Evolutionary conservation across 2,888 invertebrate genomes (phyloP).

Genomic region (Ferrisia virgata): DNA sequence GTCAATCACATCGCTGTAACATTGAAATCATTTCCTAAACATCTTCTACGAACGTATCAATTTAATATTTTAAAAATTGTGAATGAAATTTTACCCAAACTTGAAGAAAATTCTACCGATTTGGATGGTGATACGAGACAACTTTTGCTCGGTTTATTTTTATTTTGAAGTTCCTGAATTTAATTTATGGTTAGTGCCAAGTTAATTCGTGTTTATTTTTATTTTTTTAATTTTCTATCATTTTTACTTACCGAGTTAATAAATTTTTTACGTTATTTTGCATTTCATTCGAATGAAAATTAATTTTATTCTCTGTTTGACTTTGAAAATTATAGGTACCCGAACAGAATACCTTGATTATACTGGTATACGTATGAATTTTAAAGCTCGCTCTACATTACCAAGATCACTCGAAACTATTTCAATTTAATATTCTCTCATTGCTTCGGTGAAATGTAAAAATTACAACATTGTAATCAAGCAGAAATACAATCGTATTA

Average conservation of each 20-base stretch:
- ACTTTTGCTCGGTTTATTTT: neutral
- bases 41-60: neutral
- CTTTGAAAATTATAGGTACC: too few relatives aligned
- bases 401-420: too few relatives aligned
- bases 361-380: too few relatives aligned
- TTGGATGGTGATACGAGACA: neutral
- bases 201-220: neutral
- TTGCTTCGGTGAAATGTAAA: too few relatives aligned
- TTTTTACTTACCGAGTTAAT: neutral
- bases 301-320: too few relatives aligned
- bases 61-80: neutral
- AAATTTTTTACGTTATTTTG: neutral
- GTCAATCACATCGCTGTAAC: neutral
- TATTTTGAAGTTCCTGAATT: neutral
- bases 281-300: neutral
- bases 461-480: too few relatives aligned
- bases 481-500: neutral
- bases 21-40: neutral
- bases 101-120: neutral
- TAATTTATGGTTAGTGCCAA: neutral
- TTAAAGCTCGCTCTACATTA: too few relatives aligned
- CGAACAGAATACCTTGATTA: too few relatives aligned
- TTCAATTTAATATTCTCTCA: too few relatives aligned
- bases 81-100: slow-evolving; percentile 1
- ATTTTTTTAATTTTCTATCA: neutral